Percentiles rank a stretch among this genome's conserved stretches.
Evolutionary conservation across 2,113 vertebrate genomes (phyloP).

Genomic region (Ochotona princeps): DNA sequence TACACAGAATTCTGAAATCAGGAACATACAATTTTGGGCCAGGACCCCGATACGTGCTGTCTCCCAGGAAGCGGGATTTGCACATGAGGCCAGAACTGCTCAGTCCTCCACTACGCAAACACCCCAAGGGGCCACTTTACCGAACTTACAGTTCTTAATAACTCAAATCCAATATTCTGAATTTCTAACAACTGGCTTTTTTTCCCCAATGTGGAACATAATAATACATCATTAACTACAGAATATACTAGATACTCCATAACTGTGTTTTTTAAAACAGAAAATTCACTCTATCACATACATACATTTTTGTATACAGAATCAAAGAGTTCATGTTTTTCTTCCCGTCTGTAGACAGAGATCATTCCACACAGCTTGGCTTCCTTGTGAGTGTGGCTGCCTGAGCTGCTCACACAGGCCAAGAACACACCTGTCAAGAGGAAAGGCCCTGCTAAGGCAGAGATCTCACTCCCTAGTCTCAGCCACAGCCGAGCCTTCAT

Average conservation of each 20-base stretch:
- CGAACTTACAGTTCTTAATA: background rate
- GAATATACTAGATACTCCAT: background rate
- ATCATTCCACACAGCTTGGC: background rate
- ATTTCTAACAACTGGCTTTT: background rate
- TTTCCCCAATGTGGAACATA: background rate
- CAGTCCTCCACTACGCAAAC: too few relatives aligned
- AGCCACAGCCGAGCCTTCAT: conserved; percentile 82
- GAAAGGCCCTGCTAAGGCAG: conserved; percentile 4
- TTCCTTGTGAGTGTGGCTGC: background rate
- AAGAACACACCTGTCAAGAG: conserved; percentile 15
- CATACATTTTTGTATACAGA: background rate
- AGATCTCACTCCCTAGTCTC: conserved; percentile 64
- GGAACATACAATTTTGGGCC: too few relatives aligned
- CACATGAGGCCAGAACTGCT: too few relatives aligned
- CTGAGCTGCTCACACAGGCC: background rate
- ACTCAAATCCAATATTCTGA: background rate
- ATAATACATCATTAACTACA: background rate
- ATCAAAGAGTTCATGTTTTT: conserved; percentile 62
- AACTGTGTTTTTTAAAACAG: background rate
- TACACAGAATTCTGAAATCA: background rate
- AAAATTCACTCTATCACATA: background rate
- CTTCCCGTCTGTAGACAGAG: conserved; percentile 38
- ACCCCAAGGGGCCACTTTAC: too few relatives aligned
- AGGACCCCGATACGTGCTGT: too few relatives aligned
- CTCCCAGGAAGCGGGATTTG: too few relatives aligned